phyloP scores from a whole-genome alignment of 2,888 invertebrate species.

The Ariolimax columbianus region DNA sequence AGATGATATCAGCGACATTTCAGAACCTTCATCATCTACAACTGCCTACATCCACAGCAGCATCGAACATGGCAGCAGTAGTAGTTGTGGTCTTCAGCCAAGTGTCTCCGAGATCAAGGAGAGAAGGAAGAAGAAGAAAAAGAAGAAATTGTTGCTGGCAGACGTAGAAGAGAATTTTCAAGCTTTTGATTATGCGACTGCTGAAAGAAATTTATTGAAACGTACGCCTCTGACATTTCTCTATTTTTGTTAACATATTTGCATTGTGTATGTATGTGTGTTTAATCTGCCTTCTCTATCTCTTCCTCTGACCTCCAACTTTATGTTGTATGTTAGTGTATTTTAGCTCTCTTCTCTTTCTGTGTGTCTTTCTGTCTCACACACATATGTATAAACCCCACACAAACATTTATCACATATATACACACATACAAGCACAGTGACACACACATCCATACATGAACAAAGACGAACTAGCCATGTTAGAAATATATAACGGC shows the following conservation, averaged over 20 bases:
- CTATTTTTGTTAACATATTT: no score
- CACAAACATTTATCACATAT: no score
- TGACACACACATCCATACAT: no score
- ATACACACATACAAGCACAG: no score
- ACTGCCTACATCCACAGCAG: background rate
- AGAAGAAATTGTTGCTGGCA: constrained; percentile 40
- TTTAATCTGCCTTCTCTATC: no score
- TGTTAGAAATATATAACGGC: no score
- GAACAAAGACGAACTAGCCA: no score
- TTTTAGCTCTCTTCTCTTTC: no score
- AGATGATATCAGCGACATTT: background rate
- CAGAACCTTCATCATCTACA: background rate
- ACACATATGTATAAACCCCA: no score
- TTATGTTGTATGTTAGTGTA: no score
- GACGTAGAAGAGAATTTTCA: constrained; percentile 42
- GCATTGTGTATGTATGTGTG: background rate
- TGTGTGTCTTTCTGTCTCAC: no score
- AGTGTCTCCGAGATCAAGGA: background rate
- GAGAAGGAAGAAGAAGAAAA: constrained; percentile 54
- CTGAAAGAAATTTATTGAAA: constrained; percentile 42
- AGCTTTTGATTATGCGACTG: constrained; percentile 51
- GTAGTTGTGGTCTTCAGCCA: background rate
- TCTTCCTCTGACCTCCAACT: no score
- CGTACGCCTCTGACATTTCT: constrained; percentile 28
- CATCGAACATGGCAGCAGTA: background rate